A percentile compares a stretch with the other conserved stretches of the same genome.
These are phyloP conservation scores for Morpho achilles DNA, from an alignment of 2,888 invertebrate species.

Conservation along the genomic window DNA sequence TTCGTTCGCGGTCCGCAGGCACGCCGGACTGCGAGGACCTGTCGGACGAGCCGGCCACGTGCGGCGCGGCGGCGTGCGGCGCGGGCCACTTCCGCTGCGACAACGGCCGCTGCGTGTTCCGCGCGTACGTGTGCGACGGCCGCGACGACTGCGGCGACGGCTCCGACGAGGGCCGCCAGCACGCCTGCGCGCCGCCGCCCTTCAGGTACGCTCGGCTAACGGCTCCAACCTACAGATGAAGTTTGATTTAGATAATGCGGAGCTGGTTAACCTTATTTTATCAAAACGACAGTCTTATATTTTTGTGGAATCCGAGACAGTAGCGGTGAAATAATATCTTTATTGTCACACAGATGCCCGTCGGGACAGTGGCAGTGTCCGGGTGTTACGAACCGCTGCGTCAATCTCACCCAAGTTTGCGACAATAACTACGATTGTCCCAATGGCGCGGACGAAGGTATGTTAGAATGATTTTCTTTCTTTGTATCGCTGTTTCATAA, in stretches of 20 bases:
- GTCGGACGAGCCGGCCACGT: constrained; percentile 92
- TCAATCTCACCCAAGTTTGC: constrained; percentile 93
- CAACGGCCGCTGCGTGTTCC: constrained; percentile 92
- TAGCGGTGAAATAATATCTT: neutral
- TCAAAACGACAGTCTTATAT: too few relatives aligned
- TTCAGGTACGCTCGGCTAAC: constrained; percentile 57
- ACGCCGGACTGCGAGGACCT: constrained; percentile 94
- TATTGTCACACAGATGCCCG: constrained; percentile 77
- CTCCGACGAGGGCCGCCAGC: constrained; percentile 90
- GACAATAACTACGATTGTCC: constrained; percentile 94
- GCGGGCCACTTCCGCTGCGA: constrained; percentile 90
- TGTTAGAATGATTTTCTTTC: neutral
- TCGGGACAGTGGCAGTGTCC: constrained; percentile 93
- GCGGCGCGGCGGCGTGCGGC: constrained; percentile 88
- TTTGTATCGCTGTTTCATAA: neutral
- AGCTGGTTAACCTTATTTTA: too few relatives aligned
- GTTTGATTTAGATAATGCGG: too few relatives aligned
- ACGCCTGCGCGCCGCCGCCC: constrained; percentile 89
- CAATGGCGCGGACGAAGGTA: constrained; percentile 95
- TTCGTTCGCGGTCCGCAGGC: constrained; percentile 37
- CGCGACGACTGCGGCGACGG: constrained; percentile 95
- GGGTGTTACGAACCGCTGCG: constrained; percentile 87
- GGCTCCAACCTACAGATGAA: too few relatives aligned
- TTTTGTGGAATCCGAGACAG: too few relatives aligned
- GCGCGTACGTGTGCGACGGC: constrained; percentile 96